These are phyloP conservation scores for Aporrectodea caliginosa DNA, from an alignment of 1,140 invertebrate genomes.

Conservation along the genomic window DNA sequence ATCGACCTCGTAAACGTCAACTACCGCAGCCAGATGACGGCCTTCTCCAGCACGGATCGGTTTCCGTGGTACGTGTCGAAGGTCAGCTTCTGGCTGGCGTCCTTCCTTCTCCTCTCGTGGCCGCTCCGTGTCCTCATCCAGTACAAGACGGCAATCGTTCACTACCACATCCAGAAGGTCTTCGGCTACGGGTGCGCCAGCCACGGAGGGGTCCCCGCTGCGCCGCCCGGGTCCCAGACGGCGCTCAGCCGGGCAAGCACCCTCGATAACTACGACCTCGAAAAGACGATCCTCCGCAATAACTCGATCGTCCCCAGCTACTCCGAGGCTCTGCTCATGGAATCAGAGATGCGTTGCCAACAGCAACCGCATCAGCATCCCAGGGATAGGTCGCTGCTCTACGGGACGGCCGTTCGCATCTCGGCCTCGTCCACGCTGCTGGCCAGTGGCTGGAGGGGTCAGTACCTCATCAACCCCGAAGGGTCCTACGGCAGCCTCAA, in stretches of 20 bases:
- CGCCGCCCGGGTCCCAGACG: background rate
- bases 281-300: background rate
- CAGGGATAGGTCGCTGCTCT: too few relatives aligned
- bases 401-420: background rate
- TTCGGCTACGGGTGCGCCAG: conserved; percentile 49
- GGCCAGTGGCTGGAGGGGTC: background rate
- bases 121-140: conserved; percentile 76
- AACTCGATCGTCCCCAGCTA: background rate
- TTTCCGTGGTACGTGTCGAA: conserved; percentile 64
- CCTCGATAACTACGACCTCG: background rate
- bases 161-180: conserved; percentile 65
- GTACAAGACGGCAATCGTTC: conserved; percentile 77
- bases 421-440: background rate
- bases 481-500: background rate
- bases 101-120: conserved; percentile 76
- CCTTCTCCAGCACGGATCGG: conserved; percentile 62
- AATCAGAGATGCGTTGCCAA: background rate
- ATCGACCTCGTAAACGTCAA: conserved; percentile 68
- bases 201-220: background rate
- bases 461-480: background rate
- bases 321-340: background rate
- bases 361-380: too few relatives aligned
- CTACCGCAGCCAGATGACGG: conserved; percentile 68
- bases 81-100: conserved; percentile 69
- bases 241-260: background rate